Evolutionary conservation across 2,888 invertebrate genomes (phyloP), one percentile per base, ranked within the genome.

Genomic region (Coelinius sp.): DNA sequence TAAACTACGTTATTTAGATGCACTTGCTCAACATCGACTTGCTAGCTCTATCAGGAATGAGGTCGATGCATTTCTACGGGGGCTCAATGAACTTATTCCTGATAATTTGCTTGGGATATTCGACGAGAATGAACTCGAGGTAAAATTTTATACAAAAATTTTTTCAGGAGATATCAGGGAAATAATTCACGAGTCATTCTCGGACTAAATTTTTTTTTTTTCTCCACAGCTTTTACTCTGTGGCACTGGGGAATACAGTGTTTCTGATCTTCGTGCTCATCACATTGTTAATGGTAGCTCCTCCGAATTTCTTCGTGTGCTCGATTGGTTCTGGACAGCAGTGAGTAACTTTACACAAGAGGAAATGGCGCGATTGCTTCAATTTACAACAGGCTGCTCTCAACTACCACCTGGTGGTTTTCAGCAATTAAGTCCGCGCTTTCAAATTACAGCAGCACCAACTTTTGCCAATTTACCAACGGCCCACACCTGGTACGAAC

Each of bases 71-170:
- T 97, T 98, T 89, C 91, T 97, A 62, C 94, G 95, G 82, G 98
- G 97, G 0, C 92, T 97, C 67, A 95, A 95, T 88, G 94, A 96
- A 86, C 92, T 97, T 49, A 95, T 97, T 83, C 97, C 98, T 3
- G 96, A 96, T 89, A 95, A 96, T 89, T 91, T 97, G 80, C 91
- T 98, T 75, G 95, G 96, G 84, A 97, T 97, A 86, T 97, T 98
- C 89, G 97, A 97, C 89, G 97, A 97, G 89, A 96, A 97, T 89
- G 97, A 98, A 89, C 90, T 98, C 25, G 97, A 98, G 94, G 96
- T 96, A 86, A 67, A 17, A 5, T n/a, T 2, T 5, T 17, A 31
- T 31, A 31, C 44, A 44, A 5, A 8, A 31, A 6, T 31, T 4
- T 31, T 31, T 44, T 44, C n/a, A 14, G 12, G 6, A n/a, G 12